Conservation (phyloP, 2,888 invertebrate species). For the Tachina fera region DNA sequence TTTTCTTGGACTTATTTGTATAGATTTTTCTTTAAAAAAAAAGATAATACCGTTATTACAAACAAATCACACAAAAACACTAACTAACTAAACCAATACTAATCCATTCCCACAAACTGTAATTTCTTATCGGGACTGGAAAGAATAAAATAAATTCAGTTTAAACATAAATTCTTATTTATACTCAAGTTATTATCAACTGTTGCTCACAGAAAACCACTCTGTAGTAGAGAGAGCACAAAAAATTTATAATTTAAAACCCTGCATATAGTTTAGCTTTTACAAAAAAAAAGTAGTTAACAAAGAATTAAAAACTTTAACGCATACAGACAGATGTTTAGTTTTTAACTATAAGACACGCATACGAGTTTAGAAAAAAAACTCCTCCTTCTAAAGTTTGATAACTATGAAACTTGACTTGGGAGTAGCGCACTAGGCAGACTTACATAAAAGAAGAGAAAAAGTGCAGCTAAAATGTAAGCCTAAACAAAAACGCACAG, state of each 20-base stretch:
- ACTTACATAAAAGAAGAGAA: conserved; percentile 35
- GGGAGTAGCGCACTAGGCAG: conserved; percentile 13
- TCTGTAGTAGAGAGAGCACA: neutral
- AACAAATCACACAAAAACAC: conserved; percentile 12
- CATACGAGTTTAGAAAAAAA: conserved; percentile 14
- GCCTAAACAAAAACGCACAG: neutral
- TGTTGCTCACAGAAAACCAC: conserved; percentile 58
- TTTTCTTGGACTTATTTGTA: conserved; percentile 1
- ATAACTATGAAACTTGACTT: conserved; percentile 55
- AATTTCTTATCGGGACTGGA: conserved; percentile 59
- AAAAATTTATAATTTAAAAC: conserved; percentile 51
- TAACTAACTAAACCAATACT: neutral
- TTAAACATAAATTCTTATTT: conserved; percentile 67
- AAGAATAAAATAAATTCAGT: conserved; percentile 59
- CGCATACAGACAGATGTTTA: conserved; percentile 68
- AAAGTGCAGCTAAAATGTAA: neutral
- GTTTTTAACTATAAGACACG: conserved; percentile 58
- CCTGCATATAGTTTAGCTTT: conserved; percentile 50
- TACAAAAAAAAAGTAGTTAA: conserved; percentile 18
- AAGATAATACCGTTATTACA: conserved; percentile 31
- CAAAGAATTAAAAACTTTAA: conserved; percentile 50
- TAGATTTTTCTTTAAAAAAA: neutral
- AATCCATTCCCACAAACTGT: conserved; percentile 62
- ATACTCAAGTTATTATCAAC: conserved; percentile 64
- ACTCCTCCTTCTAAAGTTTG: conserved; percentile 58